Base-by-base conservation (phyloP, 1,140 invertebrate genomes). In the Monomorium pharaonis region DNA sequence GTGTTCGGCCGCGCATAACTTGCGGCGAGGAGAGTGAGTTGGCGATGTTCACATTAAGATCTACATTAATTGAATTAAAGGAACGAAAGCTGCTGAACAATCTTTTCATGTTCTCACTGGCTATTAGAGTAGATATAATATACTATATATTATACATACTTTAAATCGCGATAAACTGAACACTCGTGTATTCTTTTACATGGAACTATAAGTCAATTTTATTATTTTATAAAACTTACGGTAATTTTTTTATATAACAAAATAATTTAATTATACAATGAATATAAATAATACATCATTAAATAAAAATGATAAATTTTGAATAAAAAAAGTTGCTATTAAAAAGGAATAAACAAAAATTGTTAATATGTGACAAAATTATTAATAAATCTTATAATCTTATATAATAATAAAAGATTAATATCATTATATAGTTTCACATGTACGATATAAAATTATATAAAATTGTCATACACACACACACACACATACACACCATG, bases 1-100 rank as follows among this genome's bases (percentile, higher is more conserved):
- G 77, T 54, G 75, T 58, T 77, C 58, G 75, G 42, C 47, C 63
- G 47, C 69, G 47, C 77, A 54, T 80, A 80, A 80, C 63, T 80
- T 10, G 77, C 30, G 42, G 10, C 30, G 60, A 51, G 21, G 14
- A 37, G 44, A 21, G 7, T 18, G 75, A 62, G 44, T 69, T 30
- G 44, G 4, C 18, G 2, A 7, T 80, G 62, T 67, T 67, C 62
- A 7, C 33, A 47, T 67, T 80, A 69, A 80, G 62, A 80, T 67
- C 44, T 51, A 65, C 44, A 49, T 67, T 37, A 44, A 80, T 80
- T 80, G 30, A 80, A 80, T 69, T 54, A 67, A n/a, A n/a, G n/a
- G n/a, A n/a, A 78, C 76, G 44, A 51, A 62, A 42, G 18, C 21
- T 37, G 30, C 30, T 67, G 12, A 14, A 12, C 60, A 16, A 49